Percentiles rank a stretch among this genome's conserved stretches.
Conservation (phyloP, 1,140 invertebrate genomes). For the Drosophila novamexicana region DNA sequence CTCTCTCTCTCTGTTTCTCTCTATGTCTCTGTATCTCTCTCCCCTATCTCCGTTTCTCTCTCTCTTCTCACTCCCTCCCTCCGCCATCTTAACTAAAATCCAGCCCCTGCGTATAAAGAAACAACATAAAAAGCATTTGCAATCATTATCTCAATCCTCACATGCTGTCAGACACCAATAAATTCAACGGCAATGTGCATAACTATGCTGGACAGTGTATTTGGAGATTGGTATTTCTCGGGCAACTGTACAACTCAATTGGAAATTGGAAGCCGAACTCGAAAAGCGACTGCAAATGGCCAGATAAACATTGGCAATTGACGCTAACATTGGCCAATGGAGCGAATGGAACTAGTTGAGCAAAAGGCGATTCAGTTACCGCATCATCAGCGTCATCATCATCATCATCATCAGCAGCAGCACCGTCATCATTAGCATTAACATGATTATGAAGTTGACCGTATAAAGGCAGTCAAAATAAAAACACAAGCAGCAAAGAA, state of each 20-base stretch:
- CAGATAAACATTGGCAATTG: conserved; percentile 72
- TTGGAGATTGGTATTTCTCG: conserved; percentile 34
- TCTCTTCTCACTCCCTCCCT: too few species aligned
- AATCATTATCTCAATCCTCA: not conserved
- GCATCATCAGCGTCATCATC: conserved; percentile 62
- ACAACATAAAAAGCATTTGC: not conserved
- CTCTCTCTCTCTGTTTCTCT: too few species aligned
- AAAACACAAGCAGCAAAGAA: conserved; percentile 23
- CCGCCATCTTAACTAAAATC: too few species aligned
- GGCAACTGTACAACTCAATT: conserved; percentile 61
- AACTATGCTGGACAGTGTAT: conserved; percentile 21
- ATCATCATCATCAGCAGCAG: conserved; percentile 46
- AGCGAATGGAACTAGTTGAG: conserved; percentile 22
- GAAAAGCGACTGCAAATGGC: conserved; percentile 70
- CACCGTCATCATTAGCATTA: conserved; percentile 8
- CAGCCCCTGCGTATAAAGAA: too few species aligned
- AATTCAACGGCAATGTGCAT: not conserved
- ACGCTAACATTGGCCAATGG: conserved; percentile 40
- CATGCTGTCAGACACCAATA: conserved; percentile 7
- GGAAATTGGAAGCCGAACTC: conserved; percentile 65
- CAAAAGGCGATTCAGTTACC: conserved; percentile 60
- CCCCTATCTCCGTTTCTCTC: too few species aligned
- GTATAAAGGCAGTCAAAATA: conserved; percentile 15
- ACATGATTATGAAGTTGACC: conserved; percentile 30
- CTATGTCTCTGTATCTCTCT: too few species aligned